Base-by-base conservation (phyloP, 92 coral and sea anemone genomes). In the Bergia puertoricense region DNA sequence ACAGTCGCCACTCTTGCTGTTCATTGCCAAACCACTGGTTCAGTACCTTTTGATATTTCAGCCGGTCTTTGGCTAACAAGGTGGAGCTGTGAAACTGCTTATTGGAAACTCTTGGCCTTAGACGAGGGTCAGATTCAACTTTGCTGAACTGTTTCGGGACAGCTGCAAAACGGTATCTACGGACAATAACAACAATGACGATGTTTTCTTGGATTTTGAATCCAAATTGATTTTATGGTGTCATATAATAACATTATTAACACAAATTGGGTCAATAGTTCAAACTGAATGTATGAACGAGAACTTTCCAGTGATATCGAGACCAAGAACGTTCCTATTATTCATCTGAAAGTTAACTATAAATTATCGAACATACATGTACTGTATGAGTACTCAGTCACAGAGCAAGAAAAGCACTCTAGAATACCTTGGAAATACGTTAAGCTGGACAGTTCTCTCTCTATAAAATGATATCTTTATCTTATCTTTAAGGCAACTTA, bases 131-230 rank as follows among this genome's bases (percentile, higher is more conserved):
- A 48, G 93, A 86, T 37, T 74, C 79, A 37, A 80, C 85, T 85
- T 82, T 79, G 74, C 83, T 74, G 86, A 96, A 96, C 88, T 91
- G 93, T 23, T 89, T 92, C 1, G 99, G 99, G 9, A 96, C 96
- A 57, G 99, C 99, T 46, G 99, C 99, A 93, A 91, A 96, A 40
- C 99, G 94, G 81, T 96, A 96, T 75, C 99, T 96, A 48, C 7
- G 37, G 56, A 4, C 77, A 71, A 30, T 30, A 30, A 84, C 44
- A 67, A 65, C 56, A 82, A 81, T n/a, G 40, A 82, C 10, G 20
- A 30, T 30, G 30, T 30, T 16, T 57, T 16, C 13, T 57, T 57
- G 66, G 16, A 8, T 57, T 57, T 9, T 4, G 8, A 46, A 7
- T 46, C 8, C 8, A 46, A 46, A 46, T 7, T 46, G 51, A 46